These are phyloP conservation scores for Marcusenius ussheri DNA, from an alignment of 2,113 vertebrate genomes.

Conservation along the genomic window DNA sequence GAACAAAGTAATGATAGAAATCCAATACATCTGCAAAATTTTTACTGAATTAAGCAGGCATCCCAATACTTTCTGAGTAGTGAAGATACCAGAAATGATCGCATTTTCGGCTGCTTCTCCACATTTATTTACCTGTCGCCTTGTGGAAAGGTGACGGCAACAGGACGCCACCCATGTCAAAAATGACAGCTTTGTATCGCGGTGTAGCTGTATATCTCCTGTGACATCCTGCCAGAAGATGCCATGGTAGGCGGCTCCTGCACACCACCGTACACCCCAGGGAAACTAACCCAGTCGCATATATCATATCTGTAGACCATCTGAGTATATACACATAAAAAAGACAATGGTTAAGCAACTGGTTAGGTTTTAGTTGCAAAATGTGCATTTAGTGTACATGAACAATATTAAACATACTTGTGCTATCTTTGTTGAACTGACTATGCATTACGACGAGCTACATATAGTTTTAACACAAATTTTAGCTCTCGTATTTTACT, in stretches of 20 bases:
- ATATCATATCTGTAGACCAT: slow-evolving; percentile 26
- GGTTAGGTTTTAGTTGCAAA: background rate
- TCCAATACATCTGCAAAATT: background rate
- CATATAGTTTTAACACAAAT: background rate
- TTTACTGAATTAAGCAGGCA: background rate
- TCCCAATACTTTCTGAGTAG: background rate
- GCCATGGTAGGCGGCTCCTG: background rate
- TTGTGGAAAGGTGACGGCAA: slow-evolving; percentile 53
- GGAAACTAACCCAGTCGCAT: background rate
- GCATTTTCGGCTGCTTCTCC: background rate
- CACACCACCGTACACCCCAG: background rate
- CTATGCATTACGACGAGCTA: background rate
- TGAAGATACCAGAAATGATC: background rate
- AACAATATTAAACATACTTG: background rate
- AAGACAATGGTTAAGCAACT: background rate
- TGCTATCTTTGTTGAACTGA: background rate
- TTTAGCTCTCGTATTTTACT: background rate
- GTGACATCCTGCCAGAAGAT: background rate
- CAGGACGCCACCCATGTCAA: slow-evolving; percentile 59
- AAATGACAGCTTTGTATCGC: slow-evolving; percentile 58
- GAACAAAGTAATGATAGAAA: background rate
- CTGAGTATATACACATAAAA: background rate
- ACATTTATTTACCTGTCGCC: slow-evolving; percentile 48
- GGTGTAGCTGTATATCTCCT: background rate
- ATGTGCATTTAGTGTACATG: background rate